Conservation (phyloP, 1,140 invertebrate genomes). For the Zaprionus gabonicus region DNA sequence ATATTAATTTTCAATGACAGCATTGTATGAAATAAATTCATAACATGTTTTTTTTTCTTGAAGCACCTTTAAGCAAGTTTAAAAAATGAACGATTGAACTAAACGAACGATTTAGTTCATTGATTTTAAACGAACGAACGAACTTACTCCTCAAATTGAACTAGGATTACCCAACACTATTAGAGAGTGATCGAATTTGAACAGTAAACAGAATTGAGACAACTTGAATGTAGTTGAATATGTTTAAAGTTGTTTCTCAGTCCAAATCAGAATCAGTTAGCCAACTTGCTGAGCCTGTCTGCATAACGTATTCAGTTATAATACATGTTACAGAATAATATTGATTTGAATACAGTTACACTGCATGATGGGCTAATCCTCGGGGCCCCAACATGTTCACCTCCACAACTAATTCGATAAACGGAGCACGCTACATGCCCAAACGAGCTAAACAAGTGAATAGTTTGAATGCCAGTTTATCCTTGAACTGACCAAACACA, state of each 20-base stretch:
- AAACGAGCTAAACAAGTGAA: conserved; percentile 43
- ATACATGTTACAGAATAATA: background rate
- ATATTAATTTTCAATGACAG: no score
- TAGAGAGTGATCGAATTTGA: background rate
- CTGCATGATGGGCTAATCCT: background rate
- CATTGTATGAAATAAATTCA: no score
- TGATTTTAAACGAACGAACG: no score
- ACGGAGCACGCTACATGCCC: conserved; percentile 1
- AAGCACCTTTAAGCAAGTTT: no score
- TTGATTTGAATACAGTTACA: background rate
- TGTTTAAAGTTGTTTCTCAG: no score
- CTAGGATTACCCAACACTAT: no score
- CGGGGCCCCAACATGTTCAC: background rate
- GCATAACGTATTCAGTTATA: background rate
- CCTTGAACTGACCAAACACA: conserved; percentile 30
- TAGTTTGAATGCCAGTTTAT: conserved; percentile 46
- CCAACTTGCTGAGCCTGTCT: no score
- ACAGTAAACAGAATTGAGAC: background rate
- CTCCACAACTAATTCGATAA: conserved; percentile 40
- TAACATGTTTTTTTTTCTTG: no score
- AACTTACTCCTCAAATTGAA: no score
- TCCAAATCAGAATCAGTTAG: no score
- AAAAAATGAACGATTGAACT: no score
- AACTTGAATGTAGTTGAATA: background rate
- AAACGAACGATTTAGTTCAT: no score